phyloP scores from a whole-genome alignment of 2,888 invertebrate species.

The Quadriops clusia region DNA sequence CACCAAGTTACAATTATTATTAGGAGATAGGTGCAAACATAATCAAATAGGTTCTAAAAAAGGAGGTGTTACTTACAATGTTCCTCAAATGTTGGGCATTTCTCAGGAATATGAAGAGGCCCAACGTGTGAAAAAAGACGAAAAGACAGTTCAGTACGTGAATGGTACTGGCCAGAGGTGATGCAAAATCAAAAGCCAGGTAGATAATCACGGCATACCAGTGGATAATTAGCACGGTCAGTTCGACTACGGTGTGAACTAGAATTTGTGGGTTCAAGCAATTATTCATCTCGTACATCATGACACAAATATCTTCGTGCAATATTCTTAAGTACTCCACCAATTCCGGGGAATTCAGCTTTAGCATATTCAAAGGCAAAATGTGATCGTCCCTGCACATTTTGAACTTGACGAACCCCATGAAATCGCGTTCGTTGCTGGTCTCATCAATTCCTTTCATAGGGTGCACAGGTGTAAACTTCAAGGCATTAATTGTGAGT shows the following conservation, averaged over 20 bases:
- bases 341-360: constrained; percentile 21
- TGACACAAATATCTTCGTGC: constrained; percentile 31
- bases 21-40: too few relatives aligned
- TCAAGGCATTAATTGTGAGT: constrained; percentile 24
- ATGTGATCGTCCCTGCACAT: constrained; percentile 28
- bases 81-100: constrained; percentile 30
- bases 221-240: constrained; percentile 29
- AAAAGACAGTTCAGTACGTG: constrained; percentile 30
- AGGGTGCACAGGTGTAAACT: constrained; percentile 30
- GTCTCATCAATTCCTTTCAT: constrained; percentile 24
- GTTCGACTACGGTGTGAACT: constrained; percentile 28
- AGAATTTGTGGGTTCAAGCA: constrained; percentile 32
- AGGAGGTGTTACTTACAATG: constrained; percentile 25
- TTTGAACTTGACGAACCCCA: constrained; percentile 26
- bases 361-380: constrained; percentile 17
- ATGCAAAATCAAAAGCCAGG: constrained; percentile 27
- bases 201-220: constrained; percentile 34
- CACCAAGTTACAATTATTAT: too few relatives aligned
- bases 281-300: constrained; percentile 27
- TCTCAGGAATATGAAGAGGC: constrained; percentile 30
- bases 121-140: constrained; percentile 28
- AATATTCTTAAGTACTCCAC: constrained; percentile 31
- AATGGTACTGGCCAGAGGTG: constrained; percentile 24
- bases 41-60: constrained; percentile 3
- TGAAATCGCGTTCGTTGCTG: constrained; percentile 26